Evolutionary conservation across 1,140 invertebrate genomes (phyloP).

Genomic region (Cotesia typhae): DNA sequence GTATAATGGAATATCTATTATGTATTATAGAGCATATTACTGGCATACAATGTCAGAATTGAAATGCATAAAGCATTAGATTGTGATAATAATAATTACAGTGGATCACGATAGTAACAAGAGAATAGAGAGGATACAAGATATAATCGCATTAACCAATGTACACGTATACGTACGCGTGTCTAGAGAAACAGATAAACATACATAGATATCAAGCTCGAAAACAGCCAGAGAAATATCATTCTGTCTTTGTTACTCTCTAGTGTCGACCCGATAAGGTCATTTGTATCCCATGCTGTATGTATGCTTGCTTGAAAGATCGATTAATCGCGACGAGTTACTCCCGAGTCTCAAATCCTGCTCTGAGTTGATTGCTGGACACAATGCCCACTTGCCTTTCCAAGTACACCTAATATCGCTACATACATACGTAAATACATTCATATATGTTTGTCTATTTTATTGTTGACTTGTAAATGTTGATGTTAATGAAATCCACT

Average conservation of each 20-base stretch:
- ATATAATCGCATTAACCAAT: constrained; percentile 17
- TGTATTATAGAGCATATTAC: too few species aligned
- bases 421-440: neutral
- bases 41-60: neutral
- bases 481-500: too few species aligned
- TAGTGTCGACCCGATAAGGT: constrained; percentile 42
- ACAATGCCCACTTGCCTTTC: constrained; percentile 20
- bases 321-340: constrained; percentile 39
- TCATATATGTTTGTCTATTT: neutral
- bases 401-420: constrained; percentile 18
- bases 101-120: constrained; percentile 13
- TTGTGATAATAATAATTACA: constrained; percentile 19
- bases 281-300: constrained; percentile 49
- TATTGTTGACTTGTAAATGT: neutral
- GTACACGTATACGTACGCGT: constrained; percentile 14
- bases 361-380: constrained; percentile 1
- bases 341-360: constrained; percentile 20
- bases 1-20: too few species aligned
- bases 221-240: neutral
- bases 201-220: neutral
- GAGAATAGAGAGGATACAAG: constrained; percentile 10
- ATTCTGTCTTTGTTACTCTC: neutral
- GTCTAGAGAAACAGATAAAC: constrained; percentile 8
- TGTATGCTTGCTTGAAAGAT: constrained; percentile 34
- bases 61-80: constrained; percentile 4